Evolutionary conservation across 1,140 invertebrate species (phyloP).

Genomic region (Phthorimaea operculella): DNA sequence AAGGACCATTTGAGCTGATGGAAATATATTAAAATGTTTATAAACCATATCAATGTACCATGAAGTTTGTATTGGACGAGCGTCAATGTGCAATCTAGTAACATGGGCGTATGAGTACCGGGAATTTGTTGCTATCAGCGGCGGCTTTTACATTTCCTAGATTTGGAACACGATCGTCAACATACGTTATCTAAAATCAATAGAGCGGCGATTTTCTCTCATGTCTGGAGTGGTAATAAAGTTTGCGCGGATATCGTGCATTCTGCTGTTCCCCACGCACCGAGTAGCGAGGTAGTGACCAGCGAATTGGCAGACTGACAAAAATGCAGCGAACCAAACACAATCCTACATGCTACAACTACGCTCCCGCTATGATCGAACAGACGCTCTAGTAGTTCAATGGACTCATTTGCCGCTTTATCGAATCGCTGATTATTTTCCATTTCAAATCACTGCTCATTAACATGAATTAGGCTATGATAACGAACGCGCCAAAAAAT

Average conservation of each 20-base stretch:
- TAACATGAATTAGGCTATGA: not conserved
- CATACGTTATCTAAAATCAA: too few species aligned
- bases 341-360: conserved; percentile 18
- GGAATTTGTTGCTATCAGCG: too few species aligned
- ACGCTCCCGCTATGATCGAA: conserved; percentile 20
- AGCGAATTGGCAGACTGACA: conserved; percentile 48
- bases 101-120: too few species aligned
- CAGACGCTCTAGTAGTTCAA: conserved; percentile 25
- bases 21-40: too few species aligned
- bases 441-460: not conserved
- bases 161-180: too few species aligned
- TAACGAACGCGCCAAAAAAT: not conserved
- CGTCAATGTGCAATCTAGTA: too few species aligned
- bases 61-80: too few species aligned
- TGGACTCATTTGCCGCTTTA: conserved; percentile 20
- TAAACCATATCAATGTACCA: too few species aligned
- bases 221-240: not conserved
- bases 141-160: too few species aligned
- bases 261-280: not conserved
- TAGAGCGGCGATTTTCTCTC: too few species aligned
- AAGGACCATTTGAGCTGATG: not conserved
- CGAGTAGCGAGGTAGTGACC: not conserved
- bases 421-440: not conserved
- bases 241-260: not conserved
- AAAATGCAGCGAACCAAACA: conserved; percentile 36